These are phyloP conservation scores for Conus canariensis DNA, from an alignment of 2,888 invertebrate species.

Conservation along the genomic window DNA sequence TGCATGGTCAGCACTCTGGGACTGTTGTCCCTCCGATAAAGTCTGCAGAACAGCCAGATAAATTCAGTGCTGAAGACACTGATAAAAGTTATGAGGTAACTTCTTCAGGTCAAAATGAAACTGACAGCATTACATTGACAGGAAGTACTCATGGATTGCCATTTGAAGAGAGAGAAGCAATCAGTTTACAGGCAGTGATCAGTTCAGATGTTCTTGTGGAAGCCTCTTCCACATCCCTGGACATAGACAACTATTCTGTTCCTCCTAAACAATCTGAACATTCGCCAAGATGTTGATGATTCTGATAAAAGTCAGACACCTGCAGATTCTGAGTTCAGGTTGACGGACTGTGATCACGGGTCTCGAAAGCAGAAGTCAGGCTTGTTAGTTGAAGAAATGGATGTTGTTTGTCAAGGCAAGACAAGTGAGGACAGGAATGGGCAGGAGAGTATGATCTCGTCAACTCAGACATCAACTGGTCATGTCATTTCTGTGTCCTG, in stretches of 20 bases:
- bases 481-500: not conserved
- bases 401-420: not conserved
- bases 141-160: not conserved
- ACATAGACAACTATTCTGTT: not conserved
- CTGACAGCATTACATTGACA: not conserved
- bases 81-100: not conserved
- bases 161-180: slow-evolving; percentile 21
- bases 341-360: not conserved
- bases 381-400: not conserved
- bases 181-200: not conserved
- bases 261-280: not conserved
- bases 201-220: not conserved
- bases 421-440: not conserved
- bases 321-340: not conserved
- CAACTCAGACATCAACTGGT: not conserved
- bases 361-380: not conserved
- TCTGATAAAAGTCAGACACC: not conserved
- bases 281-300: not conserved
- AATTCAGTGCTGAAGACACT: not conserved
- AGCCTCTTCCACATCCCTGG: slow-evolving; percentile 6
- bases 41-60: not conserved
- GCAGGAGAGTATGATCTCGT: slow-evolving; percentile 12
- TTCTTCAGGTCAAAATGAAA: not conserved
- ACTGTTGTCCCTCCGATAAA: not conserved
- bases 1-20: not conserved